Conservation (phyloP, 2,113 vertebrate genomes). For the Gavialis gangeticus region DNA sequence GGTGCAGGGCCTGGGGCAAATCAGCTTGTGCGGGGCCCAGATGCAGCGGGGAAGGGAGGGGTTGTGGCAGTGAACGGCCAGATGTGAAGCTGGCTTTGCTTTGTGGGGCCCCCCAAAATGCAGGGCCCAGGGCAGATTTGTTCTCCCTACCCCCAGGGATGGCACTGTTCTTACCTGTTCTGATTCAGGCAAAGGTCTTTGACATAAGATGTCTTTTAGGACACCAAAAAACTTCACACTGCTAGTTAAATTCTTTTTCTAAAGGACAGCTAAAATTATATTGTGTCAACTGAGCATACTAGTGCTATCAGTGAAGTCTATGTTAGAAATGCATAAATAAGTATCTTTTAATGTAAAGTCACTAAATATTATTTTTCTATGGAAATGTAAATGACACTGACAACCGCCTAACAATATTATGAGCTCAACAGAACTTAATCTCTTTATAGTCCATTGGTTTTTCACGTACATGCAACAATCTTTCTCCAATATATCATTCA, state of each 20-base stretch:
- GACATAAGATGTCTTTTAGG: neutral
- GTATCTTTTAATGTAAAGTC: neutral
- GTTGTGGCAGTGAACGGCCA: no score
- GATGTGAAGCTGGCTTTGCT: no score
- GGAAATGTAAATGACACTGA: neutral
- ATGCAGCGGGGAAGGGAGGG: no score
- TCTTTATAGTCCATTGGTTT: neutral
- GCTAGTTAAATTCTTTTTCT: neutral
- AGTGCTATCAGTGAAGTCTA: neutral
- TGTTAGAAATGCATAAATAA: neutral
- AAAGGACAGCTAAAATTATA: neutral
- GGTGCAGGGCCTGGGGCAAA: no score
- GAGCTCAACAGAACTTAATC: neutral
- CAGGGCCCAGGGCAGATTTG: no score
- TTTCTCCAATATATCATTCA: neutral
- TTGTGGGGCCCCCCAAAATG: no score
- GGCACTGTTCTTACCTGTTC: no score
- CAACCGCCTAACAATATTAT: neutral
- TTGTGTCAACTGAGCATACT: neutral
- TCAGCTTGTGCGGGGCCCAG: no score
- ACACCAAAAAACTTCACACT: neutral
- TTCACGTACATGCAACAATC: neutral
- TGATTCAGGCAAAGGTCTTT: no score
- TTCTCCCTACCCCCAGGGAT: no score
- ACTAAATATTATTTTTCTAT: neutral